Percentiles rank a stretch among this genome's conserved stretches.
Conservation (phyloP, 2,888 invertebrate genomes). For the Troides aeacus region DNA sequence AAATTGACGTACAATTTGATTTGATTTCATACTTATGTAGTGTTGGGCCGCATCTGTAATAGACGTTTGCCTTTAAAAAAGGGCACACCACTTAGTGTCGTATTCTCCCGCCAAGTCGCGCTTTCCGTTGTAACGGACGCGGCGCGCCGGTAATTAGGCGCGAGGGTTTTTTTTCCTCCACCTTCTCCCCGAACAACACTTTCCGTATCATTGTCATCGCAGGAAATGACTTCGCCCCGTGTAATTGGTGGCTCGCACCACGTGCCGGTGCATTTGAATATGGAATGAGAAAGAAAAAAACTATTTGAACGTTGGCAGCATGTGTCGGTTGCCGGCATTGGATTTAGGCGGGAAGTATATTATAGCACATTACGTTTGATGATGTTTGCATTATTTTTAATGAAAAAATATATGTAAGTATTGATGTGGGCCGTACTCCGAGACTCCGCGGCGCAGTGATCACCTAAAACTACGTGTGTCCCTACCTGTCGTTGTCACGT, state of each 20-base stretch:
- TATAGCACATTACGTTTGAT: neutral
- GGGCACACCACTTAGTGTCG: neutral
- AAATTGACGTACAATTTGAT: too few species aligned
- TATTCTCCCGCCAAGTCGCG: constrained; percentile 46
- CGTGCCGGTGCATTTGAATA: constrained; percentile 55
- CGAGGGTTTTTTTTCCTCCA: constrained; percentile 34
- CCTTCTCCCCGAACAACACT: constrained; percentile 39
- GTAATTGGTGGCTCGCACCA: constrained; percentile 55
- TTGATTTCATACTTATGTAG: too few species aligned
- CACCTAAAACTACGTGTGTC: too few species aligned
- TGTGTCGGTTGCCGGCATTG: constrained; percentile 37
- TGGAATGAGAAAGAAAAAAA: constrained; percentile 37
- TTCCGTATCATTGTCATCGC: constrained; percentile 70
- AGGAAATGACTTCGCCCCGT: constrained; percentile 70
- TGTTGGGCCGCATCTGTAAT: neutral
- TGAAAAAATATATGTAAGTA: neutral
- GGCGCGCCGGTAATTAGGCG: constrained; percentile 39
- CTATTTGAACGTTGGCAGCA: constrained; percentile 42
- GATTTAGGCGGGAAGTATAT: constrained; percentile 4
- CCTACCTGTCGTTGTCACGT: too few species aligned
- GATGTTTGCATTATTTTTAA: neutral
- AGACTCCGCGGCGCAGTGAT: too few species aligned
- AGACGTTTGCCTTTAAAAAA: neutral
- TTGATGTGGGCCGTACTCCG: too few species aligned
- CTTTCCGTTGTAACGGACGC: constrained; percentile 43